Evolutionary conservation across 2,797 vertebrate species (phyloP).

Genomic region (Cuculus canorus): DNA sequence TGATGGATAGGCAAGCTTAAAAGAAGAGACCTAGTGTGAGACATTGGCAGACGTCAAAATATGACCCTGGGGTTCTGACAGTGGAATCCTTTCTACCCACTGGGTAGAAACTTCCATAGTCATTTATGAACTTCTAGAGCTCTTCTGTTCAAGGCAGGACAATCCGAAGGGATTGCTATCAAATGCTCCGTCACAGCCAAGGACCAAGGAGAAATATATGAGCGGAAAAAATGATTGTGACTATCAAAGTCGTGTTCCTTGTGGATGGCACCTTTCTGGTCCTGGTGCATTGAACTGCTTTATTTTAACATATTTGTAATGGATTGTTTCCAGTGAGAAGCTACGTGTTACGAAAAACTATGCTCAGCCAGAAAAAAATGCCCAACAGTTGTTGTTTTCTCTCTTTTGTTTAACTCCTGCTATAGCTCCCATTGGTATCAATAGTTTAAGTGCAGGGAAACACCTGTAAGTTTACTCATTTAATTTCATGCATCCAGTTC

Average conservation of each 20-base stretch:
- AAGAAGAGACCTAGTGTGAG: neutral
- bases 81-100: neutral
- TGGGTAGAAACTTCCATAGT: neutral
- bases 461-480: slow-evolving; percentile 50
- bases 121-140: neutral
- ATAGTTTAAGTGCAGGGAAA: neutral
- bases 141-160: neutral
- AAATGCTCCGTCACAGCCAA: neutral
- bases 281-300: neutral
- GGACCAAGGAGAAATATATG: neutral
- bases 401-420: slow-evolving; percentile 15
- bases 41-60: neutral
- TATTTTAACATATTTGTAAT: neutral
- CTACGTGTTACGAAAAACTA: neutral
- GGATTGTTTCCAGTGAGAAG: neutral
- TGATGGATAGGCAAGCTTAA: neutral
- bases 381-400: neutral
- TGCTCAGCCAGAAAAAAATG: neutral
- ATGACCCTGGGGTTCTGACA: neutral
- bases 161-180: neutral
- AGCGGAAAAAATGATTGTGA: neutral
- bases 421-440: neutral
- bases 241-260: neutral
- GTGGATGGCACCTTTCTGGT: neutral
- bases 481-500: neutral